Evolutionary conservation across 1,140 invertebrate species (phyloP).

Genomic region (Leptinotarsa defecta): DNA sequence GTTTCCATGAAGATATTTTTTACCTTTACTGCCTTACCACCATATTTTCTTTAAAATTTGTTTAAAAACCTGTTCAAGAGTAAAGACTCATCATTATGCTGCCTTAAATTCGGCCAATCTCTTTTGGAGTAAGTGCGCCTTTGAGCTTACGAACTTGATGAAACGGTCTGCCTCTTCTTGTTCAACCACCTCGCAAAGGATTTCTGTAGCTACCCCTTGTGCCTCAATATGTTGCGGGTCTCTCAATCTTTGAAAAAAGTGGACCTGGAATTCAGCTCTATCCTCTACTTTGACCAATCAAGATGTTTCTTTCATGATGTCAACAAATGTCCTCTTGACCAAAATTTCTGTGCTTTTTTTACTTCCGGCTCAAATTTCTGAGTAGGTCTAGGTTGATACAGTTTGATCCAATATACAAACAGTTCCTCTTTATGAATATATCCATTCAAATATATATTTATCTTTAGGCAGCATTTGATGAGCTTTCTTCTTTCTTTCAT

Average conservation of each 20-base stretch:
- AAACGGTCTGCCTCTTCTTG: neutral
- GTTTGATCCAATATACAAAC: neutral
- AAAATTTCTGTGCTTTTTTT: too few species aligned
- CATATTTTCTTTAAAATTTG: neutral
- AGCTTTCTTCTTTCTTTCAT: conserved; percentile 16
- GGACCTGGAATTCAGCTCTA: too few species aligned
- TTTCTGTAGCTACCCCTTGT: neutral
- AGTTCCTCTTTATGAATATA: conserved; percentile 12
- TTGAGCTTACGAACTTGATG: neutral
- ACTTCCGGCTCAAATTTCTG: too few species aligned
- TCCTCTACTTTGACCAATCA: too few species aligned
- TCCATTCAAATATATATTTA: neutral
- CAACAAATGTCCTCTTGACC: too few species aligned
- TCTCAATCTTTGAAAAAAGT: too few species aligned
- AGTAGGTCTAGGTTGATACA: too few species aligned
- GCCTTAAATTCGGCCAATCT: conserved; percentile 11
- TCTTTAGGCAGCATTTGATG: conserved; percentile 29
- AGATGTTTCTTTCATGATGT: too few species aligned
- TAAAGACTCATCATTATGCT: conserved; percentile 33
- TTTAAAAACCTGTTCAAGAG: neutral
- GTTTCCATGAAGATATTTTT: conserved; percentile 22
- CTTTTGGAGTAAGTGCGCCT: neutral
- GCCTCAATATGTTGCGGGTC: too few species aligned
- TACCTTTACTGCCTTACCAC: conserved; percentile 23
- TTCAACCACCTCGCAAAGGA: neutral